Conservation (phyloP, 2,888 invertebrate species). For the Sphinx pinastri region DNA sequence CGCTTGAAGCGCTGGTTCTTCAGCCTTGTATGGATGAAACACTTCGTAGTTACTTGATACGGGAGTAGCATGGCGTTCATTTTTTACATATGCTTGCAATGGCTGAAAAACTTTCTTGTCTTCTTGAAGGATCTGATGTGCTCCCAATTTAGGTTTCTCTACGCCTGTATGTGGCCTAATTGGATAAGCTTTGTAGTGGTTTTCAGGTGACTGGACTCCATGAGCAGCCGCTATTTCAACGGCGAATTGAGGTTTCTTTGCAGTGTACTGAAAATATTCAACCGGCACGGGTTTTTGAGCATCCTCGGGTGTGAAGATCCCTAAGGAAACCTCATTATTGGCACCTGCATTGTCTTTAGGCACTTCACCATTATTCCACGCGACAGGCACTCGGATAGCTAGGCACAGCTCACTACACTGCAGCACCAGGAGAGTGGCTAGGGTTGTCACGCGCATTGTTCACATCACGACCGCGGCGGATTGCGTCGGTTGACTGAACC, state of each 20-base stretch:
- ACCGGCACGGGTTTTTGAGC: slow-evolving; percentile 51
- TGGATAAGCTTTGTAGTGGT: slow-evolving; percentile 65
- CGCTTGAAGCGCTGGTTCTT: slow-evolving; percentile 65
- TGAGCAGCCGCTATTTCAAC: slow-evolving; percentile 69
- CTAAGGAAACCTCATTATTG: slow-evolving; percentile 47
- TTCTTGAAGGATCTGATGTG: slow-evolving; percentile 61
- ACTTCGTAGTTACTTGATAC: slow-evolving; percentile 65
- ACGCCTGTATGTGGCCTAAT: slow-evolving; percentile 61
- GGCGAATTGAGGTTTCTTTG: slow-evolving; percentile 73
- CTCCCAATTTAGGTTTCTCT: slow-evolving; percentile 60
- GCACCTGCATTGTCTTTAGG: slow-evolving; percentile 35
- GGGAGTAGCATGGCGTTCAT: slow-evolving; percentile 55
- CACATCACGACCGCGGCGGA: slow-evolving; percentile 73
- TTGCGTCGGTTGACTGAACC: slow-evolving; percentile 73
- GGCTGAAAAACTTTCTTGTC: slow-evolving; percentile 52
- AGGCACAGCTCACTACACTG: slow-evolving; percentile 67
- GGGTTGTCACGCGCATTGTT: slow-evolving; percentile 66
- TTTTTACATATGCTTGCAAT: slow-evolving; percentile 60
- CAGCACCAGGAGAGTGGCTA: slow-evolving; percentile 57
- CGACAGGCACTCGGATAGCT: slow-evolving; percentile 68
- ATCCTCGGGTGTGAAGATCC: slow-evolving; percentile 44
- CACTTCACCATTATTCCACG: slow-evolving; percentile 71
- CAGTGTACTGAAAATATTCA: slow-evolving; percentile 72
- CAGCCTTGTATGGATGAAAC: slow-evolving; percentile 74
- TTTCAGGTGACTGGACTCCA: slow-evolving; percentile 66